A percentile compares a stretch with the other conserved stretches of the same genome.
These are phyloP conservation scores for Volucella inflata DNA, from an alignment of 2,888 invertebrate species.

Conservation along the genomic window DNA sequence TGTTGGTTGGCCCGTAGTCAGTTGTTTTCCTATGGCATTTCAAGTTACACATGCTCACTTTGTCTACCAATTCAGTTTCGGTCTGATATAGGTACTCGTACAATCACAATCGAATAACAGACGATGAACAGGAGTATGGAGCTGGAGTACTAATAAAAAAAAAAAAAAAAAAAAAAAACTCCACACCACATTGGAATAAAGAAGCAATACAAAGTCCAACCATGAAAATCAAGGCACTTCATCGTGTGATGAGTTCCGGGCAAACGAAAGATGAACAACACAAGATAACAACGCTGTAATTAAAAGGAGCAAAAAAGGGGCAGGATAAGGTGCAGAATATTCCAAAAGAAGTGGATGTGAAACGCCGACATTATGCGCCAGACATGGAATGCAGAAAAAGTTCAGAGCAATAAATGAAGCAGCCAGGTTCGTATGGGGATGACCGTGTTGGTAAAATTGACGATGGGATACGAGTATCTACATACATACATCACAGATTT, in stretches of 20 bases:
- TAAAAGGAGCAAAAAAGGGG: conserved; percentile 68
- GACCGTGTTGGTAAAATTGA: too few relatives aligned
- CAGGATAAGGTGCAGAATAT: conserved; percentile 28
- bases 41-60: conserved; percentile 55
- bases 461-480: neutral
- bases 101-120: conserved; percentile 58
- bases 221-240: conserved; percentile 75
- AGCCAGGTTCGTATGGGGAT: conserved; percentile 29
- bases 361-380: conserved; percentile 65
- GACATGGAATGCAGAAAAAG: conserved; percentile 72
- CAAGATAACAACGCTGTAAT: conserved; percentile 73
- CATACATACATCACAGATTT: conserved; percentile 45
- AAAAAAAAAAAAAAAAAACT: conserved; percentile 17
- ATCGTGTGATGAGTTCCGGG: conserved; percentile 75
- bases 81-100: conserved; percentile 40
- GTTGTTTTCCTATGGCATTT: conserved; percentile 64
- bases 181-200: conserved; percentile 41
- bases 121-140: conserved; percentile 26
- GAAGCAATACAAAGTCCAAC: conserved; percentile 66
- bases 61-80: conserved; percentile 4
- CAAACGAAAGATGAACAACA: conserved; percentile 74
- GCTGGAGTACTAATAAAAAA: conserved; percentile 16
- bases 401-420: conserved; percentile 71
- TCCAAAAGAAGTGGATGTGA: conserved; percentile 10
- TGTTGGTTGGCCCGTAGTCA: conserved; percentile 17